A percentile compares a stretch with the other conserved stretches of the same genome.
phyloP scores from a whole-genome alignment of 2,113 vertebrate species.

The Leptobrachium leishanense region DNA sequence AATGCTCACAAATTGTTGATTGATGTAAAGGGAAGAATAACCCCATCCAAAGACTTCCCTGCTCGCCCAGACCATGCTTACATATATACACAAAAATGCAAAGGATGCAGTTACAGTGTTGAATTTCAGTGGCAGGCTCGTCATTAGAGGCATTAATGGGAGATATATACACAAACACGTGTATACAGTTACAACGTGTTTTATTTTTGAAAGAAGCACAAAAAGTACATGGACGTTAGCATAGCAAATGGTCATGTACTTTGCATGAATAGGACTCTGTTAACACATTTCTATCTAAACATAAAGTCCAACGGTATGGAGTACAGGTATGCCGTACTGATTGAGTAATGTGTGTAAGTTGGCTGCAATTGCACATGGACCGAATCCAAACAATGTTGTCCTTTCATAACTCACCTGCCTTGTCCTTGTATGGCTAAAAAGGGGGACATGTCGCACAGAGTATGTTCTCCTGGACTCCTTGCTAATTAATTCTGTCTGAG shows the following conservation, averaged over 20 bases:
- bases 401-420: conserved; percentile 47
- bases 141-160: too few species aligned
- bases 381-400: conserved; percentile 36
- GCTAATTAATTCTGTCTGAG: conserved; percentile 48
- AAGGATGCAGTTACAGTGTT: too few species aligned
- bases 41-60: too few species aligned
- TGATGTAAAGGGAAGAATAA: too few species aligned
- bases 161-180: too few species aligned
- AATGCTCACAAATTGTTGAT: too few species aligned
- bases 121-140: too few species aligned
- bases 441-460: conserved; percentile 37
- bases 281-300: conserved; percentile 28
- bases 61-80: too few species aligned
- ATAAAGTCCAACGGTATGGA: conserved; percentile 22
- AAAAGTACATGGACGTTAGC: conserved; percentile 8
- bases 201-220: not conserved
- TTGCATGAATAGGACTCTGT: conserved; percentile 25
- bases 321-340: conserved; percentile 32
- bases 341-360: conserved; percentile 46
- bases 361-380: conserved; percentile 29
- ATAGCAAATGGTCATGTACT: conserved; percentile 23
- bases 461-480: conserved; percentile 30
- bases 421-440: conserved; percentile 35
- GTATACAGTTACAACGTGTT: not conserved
- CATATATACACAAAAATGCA: too few species aligned